Evolutionary conservation across 2,113 vertebrate species (phyloP), one percentile per base, ranked within the genome.

Genomic region (Hippocampus zosterae): DNA sequence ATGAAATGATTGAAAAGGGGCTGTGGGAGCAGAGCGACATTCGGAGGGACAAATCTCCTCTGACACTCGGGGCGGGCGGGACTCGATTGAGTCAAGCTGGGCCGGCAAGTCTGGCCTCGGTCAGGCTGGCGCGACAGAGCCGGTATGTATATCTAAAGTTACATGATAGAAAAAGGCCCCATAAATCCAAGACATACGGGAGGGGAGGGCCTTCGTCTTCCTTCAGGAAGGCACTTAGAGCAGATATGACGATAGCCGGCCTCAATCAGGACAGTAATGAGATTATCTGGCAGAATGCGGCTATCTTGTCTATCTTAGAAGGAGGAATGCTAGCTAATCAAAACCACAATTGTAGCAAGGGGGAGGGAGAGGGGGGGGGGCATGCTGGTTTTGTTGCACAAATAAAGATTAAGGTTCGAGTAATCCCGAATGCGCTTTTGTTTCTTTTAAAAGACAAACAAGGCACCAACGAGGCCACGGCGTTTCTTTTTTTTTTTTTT

Each of bases 1-100:
- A 87, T 86, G 84, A 88, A 87, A 87, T 79, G 84, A 88, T 85
- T 84, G 78, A 84, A 73, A 76, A 69, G 55, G 77, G 70, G 70
- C 73, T 86, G 78, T 87, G 85, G 81, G 87, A 81, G 84, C 72
- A 70, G 67, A 48, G 57, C 21, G 48, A 78, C 71, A 76, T 80
- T 68, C 76, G 79, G 71, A 74, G 79, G 69, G 69, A 29, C 53
- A 18, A 0, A 65, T 73, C 73, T 72, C 64, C 59, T 67, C 63
- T 68, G 81, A 86, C 77, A 59, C 60, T 67, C 25, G 64, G n/a
- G n/a, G n/a, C 25, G 64, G 72, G 66, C 65, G 71, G 62, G 76
- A 76, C 77, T 48, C 53, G 69, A 78, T 29, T 75, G 81, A 78
- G 72, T 70, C 71, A 40, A 68, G 65, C 70, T 52, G 77, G 73